Evolutionary conservation across 2,113 vertebrate genomes (phyloP).

Genomic region (Phainopepla nitens): DNA sequence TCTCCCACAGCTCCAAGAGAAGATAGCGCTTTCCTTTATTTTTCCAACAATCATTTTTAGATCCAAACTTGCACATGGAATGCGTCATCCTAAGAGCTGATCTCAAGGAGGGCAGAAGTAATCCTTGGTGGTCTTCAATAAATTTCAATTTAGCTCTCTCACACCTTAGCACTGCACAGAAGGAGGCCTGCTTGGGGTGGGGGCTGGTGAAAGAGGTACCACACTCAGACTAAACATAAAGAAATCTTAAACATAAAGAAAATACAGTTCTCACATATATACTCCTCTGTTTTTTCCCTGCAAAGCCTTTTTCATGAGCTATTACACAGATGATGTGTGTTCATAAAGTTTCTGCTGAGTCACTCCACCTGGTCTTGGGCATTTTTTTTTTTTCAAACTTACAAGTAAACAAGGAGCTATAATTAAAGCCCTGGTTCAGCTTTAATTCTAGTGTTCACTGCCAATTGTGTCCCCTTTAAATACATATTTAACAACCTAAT

Average conservation of each 20-base stretch:
- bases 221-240: not conserved
- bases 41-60: not conserved
- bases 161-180: not conserved
- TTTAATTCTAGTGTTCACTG: conserved; percentile 59
- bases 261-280: not conserved
- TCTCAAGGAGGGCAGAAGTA: not conserved
- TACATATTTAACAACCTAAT: conserved; percentile 64
- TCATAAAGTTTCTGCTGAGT: conserved; percentile 56
- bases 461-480: conserved; percentile 59
- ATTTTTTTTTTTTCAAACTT: conserved; percentile 44
- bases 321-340: not conserved
- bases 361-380: conserved; percentile 52
- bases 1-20: not conserved
- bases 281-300: not conserved
- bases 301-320: not conserved
- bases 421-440: conserved; percentile 54
- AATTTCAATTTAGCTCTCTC: not conserved
- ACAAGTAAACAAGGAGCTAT: conserved; percentile 57
- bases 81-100: not conserved
- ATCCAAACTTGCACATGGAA: not conserved
- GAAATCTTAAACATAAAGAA: not conserved
- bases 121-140: not conserved
- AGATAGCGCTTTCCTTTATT: not conserved
- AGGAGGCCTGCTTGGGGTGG: not conserved
- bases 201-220: not conserved